phyloP scores from a whole-genome alignment of 2,888 invertebrate genomes.

The Nemurella pictetii region DNA sequence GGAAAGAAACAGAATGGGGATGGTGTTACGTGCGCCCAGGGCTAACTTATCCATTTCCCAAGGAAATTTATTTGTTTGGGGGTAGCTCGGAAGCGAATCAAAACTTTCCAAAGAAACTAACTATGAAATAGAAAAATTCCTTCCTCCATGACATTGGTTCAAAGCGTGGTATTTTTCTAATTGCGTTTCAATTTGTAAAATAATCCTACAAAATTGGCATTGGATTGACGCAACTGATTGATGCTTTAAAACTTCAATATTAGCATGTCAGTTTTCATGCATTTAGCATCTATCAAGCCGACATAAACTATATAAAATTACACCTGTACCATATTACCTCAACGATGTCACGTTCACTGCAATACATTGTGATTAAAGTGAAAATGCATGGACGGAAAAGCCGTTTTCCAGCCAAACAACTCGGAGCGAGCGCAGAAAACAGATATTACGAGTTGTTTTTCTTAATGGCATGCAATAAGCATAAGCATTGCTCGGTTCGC shows the following conservation, averaged over 20 bases:
- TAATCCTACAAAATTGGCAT: no score
- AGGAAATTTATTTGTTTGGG: neutral
- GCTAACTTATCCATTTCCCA: neutral
- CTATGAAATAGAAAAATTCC: neutral
- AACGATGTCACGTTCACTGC: neutral
- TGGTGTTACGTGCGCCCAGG: neutral
- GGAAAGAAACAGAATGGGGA: neutral
- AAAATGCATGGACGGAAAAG: slow-evolving; percentile 5
- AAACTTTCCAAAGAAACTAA: neutral
- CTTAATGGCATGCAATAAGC: neutral
- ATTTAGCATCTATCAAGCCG: no score
- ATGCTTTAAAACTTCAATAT: no score
- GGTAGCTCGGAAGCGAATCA: neutral
- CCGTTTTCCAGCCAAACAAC: neutral
- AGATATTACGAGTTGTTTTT: neutral
- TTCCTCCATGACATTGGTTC: neutral
- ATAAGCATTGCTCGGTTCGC: neutral
- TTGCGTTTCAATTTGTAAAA: neutral
- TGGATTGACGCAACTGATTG: no score
- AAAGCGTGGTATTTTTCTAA: no score
- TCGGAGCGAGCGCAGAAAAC: neutral
- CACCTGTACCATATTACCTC: neutral
- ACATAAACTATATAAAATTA: neutral
- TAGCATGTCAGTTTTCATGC: no score
- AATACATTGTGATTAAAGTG: neutral